Evolutionary conservation across 2,888 invertebrate genomes (phyloP).

Genomic region (Drymonia ruficornis): DNA sequence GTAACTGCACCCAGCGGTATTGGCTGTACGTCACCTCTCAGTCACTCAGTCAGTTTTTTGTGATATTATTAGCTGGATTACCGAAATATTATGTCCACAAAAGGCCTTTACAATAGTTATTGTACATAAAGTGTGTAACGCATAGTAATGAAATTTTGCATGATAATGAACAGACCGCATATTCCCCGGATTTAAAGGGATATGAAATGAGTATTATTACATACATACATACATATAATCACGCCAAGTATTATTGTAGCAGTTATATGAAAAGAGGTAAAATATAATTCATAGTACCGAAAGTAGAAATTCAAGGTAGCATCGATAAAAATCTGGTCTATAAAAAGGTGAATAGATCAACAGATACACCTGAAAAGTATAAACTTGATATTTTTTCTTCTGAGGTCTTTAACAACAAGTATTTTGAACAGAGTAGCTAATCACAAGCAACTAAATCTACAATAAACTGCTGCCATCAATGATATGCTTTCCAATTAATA

Average conservation of each 20-base stretch:
- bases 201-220: no score
- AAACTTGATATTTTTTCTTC: not conserved
- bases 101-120: slow-evolving; percentile 8
- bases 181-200: not conserved
- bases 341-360: no score
- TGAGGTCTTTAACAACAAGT: not conserved
- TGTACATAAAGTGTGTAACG: not conserved
- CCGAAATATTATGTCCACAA: slow-evolving; percentile 15
- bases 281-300: no score
- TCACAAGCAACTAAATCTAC: slow-evolving; percentile 63
- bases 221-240: no score
- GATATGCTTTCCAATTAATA: slow-evolving; percentile 72
- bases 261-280: no score
- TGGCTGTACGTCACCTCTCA: no score
- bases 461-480: slow-evolving; percentile 58
- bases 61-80: not conserved
- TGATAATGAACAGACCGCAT: not conserved
- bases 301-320: no score
- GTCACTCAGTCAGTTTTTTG: no score
- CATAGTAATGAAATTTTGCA: not conserved
- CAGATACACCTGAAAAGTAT: not conserved
- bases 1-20: no score
- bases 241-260: no score
- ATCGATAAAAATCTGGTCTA: no score
- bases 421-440: slow-evolving; percentile 58